phyloP scores from a whole-genome alignment of 1,140 invertebrate species.

The Aradophagus sp. region DNA sequence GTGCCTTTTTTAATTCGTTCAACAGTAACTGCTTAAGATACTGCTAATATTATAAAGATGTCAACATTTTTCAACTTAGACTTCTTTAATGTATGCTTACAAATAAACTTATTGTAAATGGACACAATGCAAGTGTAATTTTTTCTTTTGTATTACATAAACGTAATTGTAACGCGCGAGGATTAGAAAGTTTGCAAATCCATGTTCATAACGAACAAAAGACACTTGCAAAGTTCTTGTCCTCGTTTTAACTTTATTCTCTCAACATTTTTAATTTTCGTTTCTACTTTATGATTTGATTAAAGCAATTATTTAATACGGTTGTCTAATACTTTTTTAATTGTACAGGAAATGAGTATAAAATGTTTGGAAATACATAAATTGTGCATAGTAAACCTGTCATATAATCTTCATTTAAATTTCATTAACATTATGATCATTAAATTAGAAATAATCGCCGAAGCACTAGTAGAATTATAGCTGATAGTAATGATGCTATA shows the following conservation, averaged over 20 bases:
- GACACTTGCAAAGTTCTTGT: conserved; percentile 1
- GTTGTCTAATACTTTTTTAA: conserved; percentile 14
- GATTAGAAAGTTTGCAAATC: no score
- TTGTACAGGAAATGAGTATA: conserved; percentile 23
- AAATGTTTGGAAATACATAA: conserved; percentile 23
- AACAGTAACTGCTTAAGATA: no score
- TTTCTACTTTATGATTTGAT: conserved; percentile 12
- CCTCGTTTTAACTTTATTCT: neutral
- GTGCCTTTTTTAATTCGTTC: no score
- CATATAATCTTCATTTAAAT: no score
- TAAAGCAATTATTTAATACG: no score
- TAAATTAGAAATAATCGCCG: conserved; percentile 69
- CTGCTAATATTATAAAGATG: no score
- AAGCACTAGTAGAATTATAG: conserved; percentile 68
- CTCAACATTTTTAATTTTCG: neutral
- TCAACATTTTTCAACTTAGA: no score
- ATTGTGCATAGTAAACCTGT: conserved; percentile 15
- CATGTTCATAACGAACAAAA: conserved; percentile 19
- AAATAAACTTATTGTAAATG: no score
- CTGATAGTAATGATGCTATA: conserved; percentile 65
- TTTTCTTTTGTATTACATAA: no score
- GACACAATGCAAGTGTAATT: no score
- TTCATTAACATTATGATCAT: neutral
- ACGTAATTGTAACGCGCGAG: no score
- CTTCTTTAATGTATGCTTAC: no score